A percentile compares a stretch with the other conserved stretches of the same genome.
Evolutionary conservation across 2,113 vertebrate species (phyloP).

Genomic region (Nesogale talazaci): DNA sequence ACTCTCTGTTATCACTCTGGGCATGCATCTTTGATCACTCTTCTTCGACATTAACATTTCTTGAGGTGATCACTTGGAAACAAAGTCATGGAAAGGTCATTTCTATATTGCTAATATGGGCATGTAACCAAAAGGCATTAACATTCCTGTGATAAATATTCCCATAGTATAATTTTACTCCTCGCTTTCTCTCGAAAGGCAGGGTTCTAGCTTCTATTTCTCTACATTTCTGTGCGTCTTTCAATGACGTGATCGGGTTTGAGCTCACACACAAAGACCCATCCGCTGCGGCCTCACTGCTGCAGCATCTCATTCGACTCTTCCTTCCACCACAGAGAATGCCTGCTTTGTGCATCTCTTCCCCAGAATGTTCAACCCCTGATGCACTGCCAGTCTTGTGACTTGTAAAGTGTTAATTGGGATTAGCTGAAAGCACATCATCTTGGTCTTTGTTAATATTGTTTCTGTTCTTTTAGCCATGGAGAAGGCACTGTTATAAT

Average conservation of each 20-base stretch:
- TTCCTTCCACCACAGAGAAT: slow-evolving; percentile 74
- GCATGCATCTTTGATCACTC: not conserved
- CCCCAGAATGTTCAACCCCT: slow-evolving; percentile 65
- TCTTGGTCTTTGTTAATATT: slow-evolving; percentile 69
- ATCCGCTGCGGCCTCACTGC: not conserved
- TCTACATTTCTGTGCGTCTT: not conserved
- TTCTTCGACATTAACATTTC: not conserved
- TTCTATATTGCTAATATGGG: not conserved
- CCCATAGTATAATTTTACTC: not conserved
- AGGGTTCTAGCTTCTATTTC: slow-evolving; percentile 12
- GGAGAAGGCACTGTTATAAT: slow-evolving; percentile 64
- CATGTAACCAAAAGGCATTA: not conserved
- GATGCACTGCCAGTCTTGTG: slow-evolving; percentile 48
- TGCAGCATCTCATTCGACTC: slow-evolving; percentile 66
- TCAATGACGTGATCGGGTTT: not conserved
- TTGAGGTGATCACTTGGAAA: not conserved
- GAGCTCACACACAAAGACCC: not conserved
- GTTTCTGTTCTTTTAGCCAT: slow-evolving; percentile 67
- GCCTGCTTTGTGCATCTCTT: slow-evolving; percentile 72
- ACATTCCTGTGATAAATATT: not conserved
- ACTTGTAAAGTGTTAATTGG: slow-evolving; percentile 72
- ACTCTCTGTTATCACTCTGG: not conserved
- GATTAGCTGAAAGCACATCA: slow-evolving; percentile 56
- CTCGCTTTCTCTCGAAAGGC: not conserved
- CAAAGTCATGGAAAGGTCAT: not conserved